Evolutionary conservation across 2,888 invertebrate genomes (phyloP).

Genomic region (Agrochola lota): DNA sequence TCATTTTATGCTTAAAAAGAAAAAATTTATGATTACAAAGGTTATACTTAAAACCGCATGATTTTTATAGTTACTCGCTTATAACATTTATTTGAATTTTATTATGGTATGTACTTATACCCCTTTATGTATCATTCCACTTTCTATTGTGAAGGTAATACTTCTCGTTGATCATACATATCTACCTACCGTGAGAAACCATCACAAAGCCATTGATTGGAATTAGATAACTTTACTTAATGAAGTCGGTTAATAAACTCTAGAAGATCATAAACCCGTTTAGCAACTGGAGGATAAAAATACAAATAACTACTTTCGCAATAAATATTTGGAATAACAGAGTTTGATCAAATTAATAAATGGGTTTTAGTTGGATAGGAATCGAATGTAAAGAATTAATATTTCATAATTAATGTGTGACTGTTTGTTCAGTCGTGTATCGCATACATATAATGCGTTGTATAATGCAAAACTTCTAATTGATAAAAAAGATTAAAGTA

Average conservation of each 20-base stretch:
- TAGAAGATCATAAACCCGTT: neutral
- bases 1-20: neutral
- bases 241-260: neutral
- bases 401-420: neutral
- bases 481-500: neutral
- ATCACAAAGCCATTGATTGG: neutral
- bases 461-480: neutral
- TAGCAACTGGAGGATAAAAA: neutral
- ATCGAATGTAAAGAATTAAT: neutral
- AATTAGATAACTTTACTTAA: neutral
- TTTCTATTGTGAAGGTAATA: neutral
- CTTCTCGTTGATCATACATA: neutral
- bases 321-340: neutral
- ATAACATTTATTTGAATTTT: neutral
- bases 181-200: neutral
- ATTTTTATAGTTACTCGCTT: neutral
- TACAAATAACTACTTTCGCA: neutral
- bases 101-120: neutral
- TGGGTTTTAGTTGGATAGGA: neutral
- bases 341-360: neutral
- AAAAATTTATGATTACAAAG: slow-evolving; percentile 1
- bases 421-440: neutral
- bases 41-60: neutral
- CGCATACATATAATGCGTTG: neutral
- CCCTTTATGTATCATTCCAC: neutral